These are phyloP conservation scores for Scomber japonicus DNA, from an alignment of 2,113 vertebrate genomes.

Conservation along the genomic window DNA sequence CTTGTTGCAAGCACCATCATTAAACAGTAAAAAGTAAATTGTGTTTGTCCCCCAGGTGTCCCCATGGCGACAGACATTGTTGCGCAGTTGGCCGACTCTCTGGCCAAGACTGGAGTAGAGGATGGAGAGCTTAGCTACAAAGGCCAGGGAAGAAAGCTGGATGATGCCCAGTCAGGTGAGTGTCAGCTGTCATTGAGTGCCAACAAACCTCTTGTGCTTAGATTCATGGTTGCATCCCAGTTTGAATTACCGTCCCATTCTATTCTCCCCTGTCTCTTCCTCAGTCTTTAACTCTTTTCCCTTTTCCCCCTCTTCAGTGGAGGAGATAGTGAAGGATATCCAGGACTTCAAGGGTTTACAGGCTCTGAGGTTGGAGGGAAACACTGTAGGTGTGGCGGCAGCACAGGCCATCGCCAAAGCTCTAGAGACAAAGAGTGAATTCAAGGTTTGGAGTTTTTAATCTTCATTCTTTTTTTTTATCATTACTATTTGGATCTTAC, in stretches of 20 bases:
- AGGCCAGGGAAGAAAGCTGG: conserved; percentile 94
- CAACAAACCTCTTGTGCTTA: not conserved
- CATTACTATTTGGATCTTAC: not conserved
- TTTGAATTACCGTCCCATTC: not conserved
- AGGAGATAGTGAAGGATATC: conserved; percentile 93
- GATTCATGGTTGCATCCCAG: not conserved
- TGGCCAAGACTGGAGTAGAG: conserved; percentile 92
- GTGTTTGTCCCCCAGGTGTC: conserved; percentile 56
- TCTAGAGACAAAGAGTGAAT: conserved; percentile 90
- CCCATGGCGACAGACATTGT: conserved; percentile 96
- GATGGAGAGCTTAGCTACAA: conserved; percentile 96
- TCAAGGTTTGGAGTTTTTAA: conserved; percentile 87
- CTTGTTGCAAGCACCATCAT: not conserved
- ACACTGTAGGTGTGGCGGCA: conserved; percentile 95
- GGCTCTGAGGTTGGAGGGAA: conserved; percentile 94
- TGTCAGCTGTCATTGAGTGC: not conserved
- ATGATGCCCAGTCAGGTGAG: conserved; percentile 94
- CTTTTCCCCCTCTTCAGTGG: conserved; percentile 76
- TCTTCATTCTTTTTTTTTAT: not conserved
- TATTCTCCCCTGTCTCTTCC: not conserved
- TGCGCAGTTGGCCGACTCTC: conserved; percentile 89
- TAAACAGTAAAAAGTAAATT: not conserved
- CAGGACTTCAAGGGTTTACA: conserved; percentile 90
- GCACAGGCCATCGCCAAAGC: conserved; percentile 94
- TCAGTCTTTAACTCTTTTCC: not conserved